phyloP scores from a whole-genome alignment of 1,140 invertebrate species.

The Pachypsylla venusta region DNA sequence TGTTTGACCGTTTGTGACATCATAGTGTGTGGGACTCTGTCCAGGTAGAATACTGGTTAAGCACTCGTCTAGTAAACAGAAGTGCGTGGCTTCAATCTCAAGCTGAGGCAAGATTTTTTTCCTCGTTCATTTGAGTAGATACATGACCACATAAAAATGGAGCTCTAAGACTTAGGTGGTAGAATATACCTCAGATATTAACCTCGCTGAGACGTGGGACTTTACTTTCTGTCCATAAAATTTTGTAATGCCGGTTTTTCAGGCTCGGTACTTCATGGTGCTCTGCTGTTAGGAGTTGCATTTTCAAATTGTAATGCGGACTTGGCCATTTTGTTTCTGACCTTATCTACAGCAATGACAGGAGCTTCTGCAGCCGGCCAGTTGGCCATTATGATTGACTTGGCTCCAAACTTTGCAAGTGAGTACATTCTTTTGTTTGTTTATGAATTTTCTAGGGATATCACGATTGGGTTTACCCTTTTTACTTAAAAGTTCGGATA shows the following conservation, averaged over 20 bases:
- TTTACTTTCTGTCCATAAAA: not conserved
- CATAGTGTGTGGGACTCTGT: too few relatives aligned
- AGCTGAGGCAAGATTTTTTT: too few relatives aligned
- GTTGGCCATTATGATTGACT: constrained; percentile 44
- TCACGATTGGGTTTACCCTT: not conserved
- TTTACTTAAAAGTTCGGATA: not conserved
- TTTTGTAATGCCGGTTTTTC: constrained; percentile 18
- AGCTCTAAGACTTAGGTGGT: too few relatives aligned
- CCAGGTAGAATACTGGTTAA: too few relatives aligned
- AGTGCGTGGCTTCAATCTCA: too few relatives aligned
- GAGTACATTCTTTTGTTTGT: constrained; percentile 19
- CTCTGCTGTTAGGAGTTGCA: constrained; percentile 40
- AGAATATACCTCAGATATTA: too few relatives aligned
- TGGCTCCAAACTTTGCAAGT: constrained; percentile 53
- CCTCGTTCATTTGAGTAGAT: too few relatives aligned
- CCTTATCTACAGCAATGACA: constrained; percentile 41
- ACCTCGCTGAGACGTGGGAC: too few relatives aligned
- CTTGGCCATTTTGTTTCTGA: constrained; percentile 42
- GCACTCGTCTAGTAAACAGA: too few relatives aligned
- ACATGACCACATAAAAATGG: too few relatives aligned
- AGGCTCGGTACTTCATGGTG: constrained; percentile 37
- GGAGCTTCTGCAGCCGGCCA: constrained; percentile 49
- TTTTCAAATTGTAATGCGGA: constrained; percentile 44
- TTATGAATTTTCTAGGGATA: constrained; percentile 17
- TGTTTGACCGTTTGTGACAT: too few relatives aligned